Base-by-base conservation (phyloP, 2,797 vertebrate genomes). In the Tolypeutes matacus region DNA sequence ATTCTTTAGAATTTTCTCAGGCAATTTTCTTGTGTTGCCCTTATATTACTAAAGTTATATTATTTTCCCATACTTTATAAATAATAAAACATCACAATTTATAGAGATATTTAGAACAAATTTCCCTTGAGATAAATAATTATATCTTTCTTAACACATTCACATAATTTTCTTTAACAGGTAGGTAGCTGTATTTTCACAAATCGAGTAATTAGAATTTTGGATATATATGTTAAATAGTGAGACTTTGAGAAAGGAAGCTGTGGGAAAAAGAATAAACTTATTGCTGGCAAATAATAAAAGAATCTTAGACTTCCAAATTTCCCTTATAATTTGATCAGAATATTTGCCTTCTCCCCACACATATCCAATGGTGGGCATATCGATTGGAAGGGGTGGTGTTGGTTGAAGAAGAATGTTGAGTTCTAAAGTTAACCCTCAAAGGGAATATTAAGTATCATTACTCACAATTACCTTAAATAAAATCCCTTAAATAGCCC, bases 41-140 rank as follows among this genome's bases (percentile, higher is more conserved):
- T 82, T 65, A 87, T 39, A 14, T 85, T 82, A 39, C 21, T 85
- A 84, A 78, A 72, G 46, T 46, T 8, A 42, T 75, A 17, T 75
- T 34, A 81, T 86, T 80, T 88, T 46, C 11, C 25, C 1, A 81
- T 6, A 70, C 8, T 69, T 87, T 51, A 46, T 42, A 29, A 60
- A 60, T 86, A 65, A 70, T 49, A 91, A 94, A 86, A 94, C 7
- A 86, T n/a, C 80, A 23, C 53, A 85, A 56, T 56, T 64, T 64
- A 69, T 73, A 76, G 31, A 65, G 3, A 65, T 76, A 70, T 86
- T 96, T 88, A 72, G 31, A 83, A 77, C 3, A 90, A 88, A 83
- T 13, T 77, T 31, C 12, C 15, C n/a, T 85, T 85, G 62, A 87
- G 36, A 49, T 86, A 58, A 92, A 91, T 94, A 56, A 56, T 56